Base-by-base conservation (phyloP, 2,888 invertebrate genomes). In the Rhabditoides inermis region DNA sequence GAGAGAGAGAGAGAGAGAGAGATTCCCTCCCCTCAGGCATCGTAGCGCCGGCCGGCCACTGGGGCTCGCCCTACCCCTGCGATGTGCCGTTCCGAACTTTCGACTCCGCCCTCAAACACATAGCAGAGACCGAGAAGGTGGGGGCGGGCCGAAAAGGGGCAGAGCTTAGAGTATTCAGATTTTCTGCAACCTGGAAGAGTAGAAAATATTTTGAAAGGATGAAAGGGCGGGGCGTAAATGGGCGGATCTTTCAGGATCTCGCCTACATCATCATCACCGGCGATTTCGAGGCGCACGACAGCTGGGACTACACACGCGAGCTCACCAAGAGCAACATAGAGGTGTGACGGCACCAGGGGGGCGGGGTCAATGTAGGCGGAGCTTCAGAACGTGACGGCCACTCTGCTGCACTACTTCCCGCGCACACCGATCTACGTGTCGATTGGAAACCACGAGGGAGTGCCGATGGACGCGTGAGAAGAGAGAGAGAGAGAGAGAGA, bases 401-500 rank as follows among this genome's bases (percentile, higher is more conserved):
- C 55, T 37, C 58, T 72, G 27, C 67, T 73, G 10, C 52, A 72
- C 15, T 78, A 78, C 53, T 91, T 94, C 74, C 92, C 88, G 0
- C 55, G 59, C 0, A 85, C 88, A 25, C 90, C 89, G 1, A 88
- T 94, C 61, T 92, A 89, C 75, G 89, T 91, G 0, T 88, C 90
- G 0, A 81, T 94, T 5, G 95, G 94, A 5, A 95, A 95, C 78
- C 94, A 95, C 73, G 94, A 94, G 80, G 86, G 88, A 59, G 88
- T 88, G 3, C 94, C 94, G 6, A 90, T 90, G 0, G 91, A 94
- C 76, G 88, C 88, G 88, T 87, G 79, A 56, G n/a, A n/a, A 15
- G 40, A 25, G n/a, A 10, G 15, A 26, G n/a, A 44, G 10, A 23
- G 7, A 12, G 23, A 44, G 25, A 44, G 20, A 3, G n/a, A n/a